These are phyloP conservation scores for Pollenia griseotomentosa DNA, from an alignment of 2,888 invertebrate genomes.

Conservation along the genomic window DNA sequence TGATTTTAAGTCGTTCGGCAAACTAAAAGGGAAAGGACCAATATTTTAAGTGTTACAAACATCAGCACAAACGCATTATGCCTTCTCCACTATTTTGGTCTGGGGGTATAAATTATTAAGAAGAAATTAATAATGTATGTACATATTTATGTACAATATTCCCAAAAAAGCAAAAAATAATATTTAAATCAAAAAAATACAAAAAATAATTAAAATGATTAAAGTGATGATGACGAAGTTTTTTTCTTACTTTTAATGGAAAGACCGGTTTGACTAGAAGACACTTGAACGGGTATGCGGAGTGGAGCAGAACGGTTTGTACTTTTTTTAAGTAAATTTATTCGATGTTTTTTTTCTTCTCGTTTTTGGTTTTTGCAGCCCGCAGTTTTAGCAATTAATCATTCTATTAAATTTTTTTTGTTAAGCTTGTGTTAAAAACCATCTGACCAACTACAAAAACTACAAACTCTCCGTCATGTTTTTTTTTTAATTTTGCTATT, in stretches of 20 bases:
- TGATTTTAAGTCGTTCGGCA: too few species aligned
- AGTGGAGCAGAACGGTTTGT: conserved; percentile 40
- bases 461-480: conserved; percentile 8
- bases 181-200: conserved; percentile 27
- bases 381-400: conserved; percentile 71
- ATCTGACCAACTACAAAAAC: conserved; percentile 40
- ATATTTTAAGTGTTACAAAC: too few species aligned
- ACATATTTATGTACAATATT: not conserved
- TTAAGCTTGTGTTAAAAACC: conserved; percentile 39
- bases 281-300: conserved; percentile 37
- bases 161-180: conserved; percentile 5
- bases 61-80: too few species aligned
- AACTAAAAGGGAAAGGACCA: too few species aligned
- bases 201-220: conserved; percentile 38
- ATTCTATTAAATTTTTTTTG: conserved; percentile 57
- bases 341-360: conserved; percentile 55
- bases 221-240: conserved; percentile 32
- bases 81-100: too few species aligned
- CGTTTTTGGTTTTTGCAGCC: conserved; percentile 52
- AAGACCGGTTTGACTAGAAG: conserved; percentile 66
- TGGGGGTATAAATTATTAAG: not conserved
- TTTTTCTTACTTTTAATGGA: conserved; percentile 3
- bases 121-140: not conserved
- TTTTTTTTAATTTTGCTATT: conserved; percentile 35
- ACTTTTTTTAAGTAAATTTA: conserved; percentile 17